Base-by-base conservation (phyloP, 2,113 vertebrate genomes). In the Pangasianodon hypophthalmus region DNA sequence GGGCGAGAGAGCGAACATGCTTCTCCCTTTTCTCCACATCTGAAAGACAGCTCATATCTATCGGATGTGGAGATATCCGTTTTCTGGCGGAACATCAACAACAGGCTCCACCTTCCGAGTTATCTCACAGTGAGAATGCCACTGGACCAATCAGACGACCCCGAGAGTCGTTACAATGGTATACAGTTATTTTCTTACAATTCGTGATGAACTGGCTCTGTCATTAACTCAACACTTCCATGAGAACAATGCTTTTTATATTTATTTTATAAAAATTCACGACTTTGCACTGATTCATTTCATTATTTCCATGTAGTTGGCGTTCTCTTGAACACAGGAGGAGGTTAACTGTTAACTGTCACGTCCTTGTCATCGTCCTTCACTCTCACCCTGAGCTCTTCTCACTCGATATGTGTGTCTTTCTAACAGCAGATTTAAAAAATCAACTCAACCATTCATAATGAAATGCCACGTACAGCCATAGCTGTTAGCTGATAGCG, bases 361-460 rank as follows among this genome's bases (percentile, higher is more conserved):
- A 6, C 7, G 50, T 54, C 80, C 50, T 32, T 11, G 54, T 84
- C 82, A 54, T 11, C n/a, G 14, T 60, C 82, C 82, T 84, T 60
- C 54, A 84, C 82, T 83, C 52, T 37, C 32, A 56, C 18, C n/a
- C 81, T 58, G n/a, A 37, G 81, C 81, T 83, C n/a, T 41, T 56
- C 80, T 56, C 52, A 19, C 54, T 83, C 29, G 3, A n/a, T 54
- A 16, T 7, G 11, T 81, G 29, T 58, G 29, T 58, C 8, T 58
- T 37, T 18, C 50, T 54, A 14, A 82, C 80, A 21, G 80, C 80
- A 18, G 50, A 82, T 82, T 91, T 48, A 82, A 86, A 91, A 88
- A 92, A 92, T 89, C 89, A 90, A 91, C 90, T 83, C 80, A 62
- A 90, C 87, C 92, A 90, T 50, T 91, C 91, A 91, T 90, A 92